These are phyloP conservation scores for Poliocrania exsul DNA, from an alignment of 2,797 vertebrate genomes.

Conservation along the genomic window DNA sequence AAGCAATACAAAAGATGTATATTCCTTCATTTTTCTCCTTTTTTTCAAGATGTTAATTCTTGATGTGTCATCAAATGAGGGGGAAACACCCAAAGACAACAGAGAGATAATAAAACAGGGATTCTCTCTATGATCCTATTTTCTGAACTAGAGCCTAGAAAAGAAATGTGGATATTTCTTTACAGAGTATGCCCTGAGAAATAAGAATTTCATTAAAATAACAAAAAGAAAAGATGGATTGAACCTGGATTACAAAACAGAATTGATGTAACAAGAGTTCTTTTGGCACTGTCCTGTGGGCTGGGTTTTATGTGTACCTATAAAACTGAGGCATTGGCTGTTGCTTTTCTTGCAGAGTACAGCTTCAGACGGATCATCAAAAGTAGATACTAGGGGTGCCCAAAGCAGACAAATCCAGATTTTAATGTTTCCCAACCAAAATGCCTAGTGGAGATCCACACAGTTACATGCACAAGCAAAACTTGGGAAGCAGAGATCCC, in stretches of 20 bases:
- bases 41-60: background rate
- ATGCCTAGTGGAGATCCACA: background rate
- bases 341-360: background rate
- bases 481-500: background rate
- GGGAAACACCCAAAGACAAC: background rate
- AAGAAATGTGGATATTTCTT: background rate
- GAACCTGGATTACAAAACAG: background rate
- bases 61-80: background rate
- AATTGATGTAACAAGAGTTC: background rate
- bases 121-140: background rate
- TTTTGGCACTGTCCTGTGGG: background rate
- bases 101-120: background rate
- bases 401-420: background rate
- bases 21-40: background rate
- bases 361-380: background rate
- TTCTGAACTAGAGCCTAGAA: background rate
- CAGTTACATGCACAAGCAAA: background rate
- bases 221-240: background rate
- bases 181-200: background rate
- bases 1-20: background rate
- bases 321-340: background rate
- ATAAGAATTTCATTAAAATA: background rate
- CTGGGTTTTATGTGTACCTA: background rate
- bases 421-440: background rate
- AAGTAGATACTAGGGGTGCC: background rate